These are phyloP conservation scores for Macrochelys suwanniensis DNA, from an alignment of 2,797 vertebrate genomes.

Conservation along the genomic window DNA sequence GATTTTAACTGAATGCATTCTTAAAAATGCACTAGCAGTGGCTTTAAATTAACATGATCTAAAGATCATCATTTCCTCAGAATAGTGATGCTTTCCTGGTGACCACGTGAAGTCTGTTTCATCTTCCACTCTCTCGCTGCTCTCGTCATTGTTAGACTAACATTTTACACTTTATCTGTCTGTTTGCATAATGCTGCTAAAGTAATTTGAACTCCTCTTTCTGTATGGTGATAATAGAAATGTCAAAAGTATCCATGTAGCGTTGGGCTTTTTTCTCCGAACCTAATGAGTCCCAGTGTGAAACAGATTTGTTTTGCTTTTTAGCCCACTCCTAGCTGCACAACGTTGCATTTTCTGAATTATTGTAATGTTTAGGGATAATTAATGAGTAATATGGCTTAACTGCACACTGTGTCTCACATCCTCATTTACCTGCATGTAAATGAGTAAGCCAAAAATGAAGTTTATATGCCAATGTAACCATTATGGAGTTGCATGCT, in stretches of 20 bases:
- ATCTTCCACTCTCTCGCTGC: not conserved
- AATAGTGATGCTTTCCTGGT: not conserved
- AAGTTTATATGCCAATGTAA: not conserved
- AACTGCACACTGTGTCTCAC: not conserved
- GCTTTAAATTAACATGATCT: not conserved
- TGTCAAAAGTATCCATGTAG: not conserved
- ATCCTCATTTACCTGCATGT: not conserved
- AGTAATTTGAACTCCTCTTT: not conserved
- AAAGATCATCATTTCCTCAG: not conserved
- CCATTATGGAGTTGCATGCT: not conserved
- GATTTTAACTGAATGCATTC: not conserved
- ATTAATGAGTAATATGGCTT: not conserved
- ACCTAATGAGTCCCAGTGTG: not conserved
- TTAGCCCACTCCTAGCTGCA: not conserved
- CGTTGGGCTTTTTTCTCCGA: not conserved
- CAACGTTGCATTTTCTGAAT: conserved; percentile 28
- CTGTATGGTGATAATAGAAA: not conserved
- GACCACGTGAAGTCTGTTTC: not conserved
- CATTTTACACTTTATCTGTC: not conserved
- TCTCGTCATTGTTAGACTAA: not conserved
- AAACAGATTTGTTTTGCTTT: not conserved
- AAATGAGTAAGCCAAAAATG: not conserved
- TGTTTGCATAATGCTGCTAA: not conserved
- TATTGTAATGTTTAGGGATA: not conserved
- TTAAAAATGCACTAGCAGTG: not conserved